Conservation (phyloP, 92 coral and sea anemone genomes). For the Epizoanthus illoricatus region DNA sequence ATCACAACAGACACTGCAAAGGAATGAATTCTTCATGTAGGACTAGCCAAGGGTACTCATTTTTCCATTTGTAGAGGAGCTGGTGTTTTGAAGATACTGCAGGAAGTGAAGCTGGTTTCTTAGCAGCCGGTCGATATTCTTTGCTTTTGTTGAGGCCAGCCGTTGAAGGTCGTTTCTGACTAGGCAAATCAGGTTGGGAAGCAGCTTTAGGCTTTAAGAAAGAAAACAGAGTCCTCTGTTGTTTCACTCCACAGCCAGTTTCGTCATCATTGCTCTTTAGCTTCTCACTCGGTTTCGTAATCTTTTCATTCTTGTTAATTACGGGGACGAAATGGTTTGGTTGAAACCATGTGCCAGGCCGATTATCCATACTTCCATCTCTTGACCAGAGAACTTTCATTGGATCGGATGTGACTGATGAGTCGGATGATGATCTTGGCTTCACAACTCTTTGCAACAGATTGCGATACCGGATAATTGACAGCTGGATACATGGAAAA, state of each 20-base stretch:
- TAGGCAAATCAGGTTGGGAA: too few species aligned
- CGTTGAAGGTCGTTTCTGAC: too few species aligned
- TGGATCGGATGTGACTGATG: slow-evolving; percentile 1
- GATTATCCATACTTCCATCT: slow-evolving; percentile 34
- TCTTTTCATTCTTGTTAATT: neutral
- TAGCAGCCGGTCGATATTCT: too few species aligned
- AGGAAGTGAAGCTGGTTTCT: too few species aligned
- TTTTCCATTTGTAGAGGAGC: neutral
- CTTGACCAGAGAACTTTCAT: slow-evolving; percentile 36
- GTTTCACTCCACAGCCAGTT: too few species aligned
- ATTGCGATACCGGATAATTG: neutral
- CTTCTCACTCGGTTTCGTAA: too few species aligned
- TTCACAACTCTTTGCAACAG: slow-evolving; percentile 19
- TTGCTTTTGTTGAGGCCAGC: too few species aligned
- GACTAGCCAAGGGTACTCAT: slow-evolving; percentile 39
- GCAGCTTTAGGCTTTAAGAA: too few species aligned
- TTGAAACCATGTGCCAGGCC: slow-evolving; percentile 16
- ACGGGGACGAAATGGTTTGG: slow-evolving; percentile 30
- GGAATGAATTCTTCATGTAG: slow-evolving; percentile 23
- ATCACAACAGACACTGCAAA: slow-evolving; percentile 43
- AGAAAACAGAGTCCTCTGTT: too few species aligned
- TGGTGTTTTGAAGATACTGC: too few species aligned
- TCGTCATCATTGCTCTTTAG: too few species aligned
- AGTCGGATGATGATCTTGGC: slow-evolving; percentile 14
- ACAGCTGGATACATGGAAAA: slow-evolving; percentile 30